Evolutionary conservation across 2,113 vertebrate species (phyloP).

Genomic region (Atractosteus spatula): DNA sequence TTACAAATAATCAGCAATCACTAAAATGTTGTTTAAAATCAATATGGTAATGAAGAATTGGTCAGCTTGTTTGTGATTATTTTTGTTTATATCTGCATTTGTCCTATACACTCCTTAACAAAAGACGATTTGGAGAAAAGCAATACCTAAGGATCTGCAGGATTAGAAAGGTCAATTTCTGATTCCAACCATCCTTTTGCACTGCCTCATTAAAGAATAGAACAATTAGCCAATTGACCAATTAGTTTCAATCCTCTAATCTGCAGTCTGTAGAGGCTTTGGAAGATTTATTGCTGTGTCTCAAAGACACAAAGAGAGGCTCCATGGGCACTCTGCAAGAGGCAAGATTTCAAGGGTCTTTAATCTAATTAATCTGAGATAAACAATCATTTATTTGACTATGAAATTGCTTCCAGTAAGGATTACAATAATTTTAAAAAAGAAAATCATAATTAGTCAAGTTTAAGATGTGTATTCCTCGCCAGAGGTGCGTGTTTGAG

Average conservation of each 20-base stretch:
- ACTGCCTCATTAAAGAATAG: slow-evolving; percentile 54
- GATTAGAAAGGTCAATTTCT: slow-evolving; percentile 49
- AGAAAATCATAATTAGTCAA: slow-evolving; percentile 41
- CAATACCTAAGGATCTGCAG: slow-evolving; percentile 23
- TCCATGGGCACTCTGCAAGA: slow-evolving; percentile 53
- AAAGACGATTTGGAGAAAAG: slow-evolving; percentile 1
- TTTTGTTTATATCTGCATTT: no score
- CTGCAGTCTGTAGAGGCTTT: slow-evolving; percentile 54
- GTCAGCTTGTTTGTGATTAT: no score
- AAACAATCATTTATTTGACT: slow-evolving; percentile 61
- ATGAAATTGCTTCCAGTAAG: slow-evolving; percentile 57
- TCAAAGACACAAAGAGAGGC: slow-evolving; percentile 49
- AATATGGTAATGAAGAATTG: no score
- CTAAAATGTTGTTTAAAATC: neutral
- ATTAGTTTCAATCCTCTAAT: slow-evolving; percentile 67
- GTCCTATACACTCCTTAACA: no score
- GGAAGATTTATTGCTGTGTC: slow-evolving; percentile 50
- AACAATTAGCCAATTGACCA: slow-evolving; percentile 66
- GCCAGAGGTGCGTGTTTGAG: slow-evolving; percentile 16
- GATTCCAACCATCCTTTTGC: slow-evolving; percentile 40
- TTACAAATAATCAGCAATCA: no score
- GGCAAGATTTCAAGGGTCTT: slow-evolving; percentile 59
- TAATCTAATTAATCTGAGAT: slow-evolving; percentile 69
- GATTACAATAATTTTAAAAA: slow-evolving; percentile 57
- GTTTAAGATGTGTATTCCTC: slow-evolving; percentile 28